Evolutionary conservation across 2,797 vertebrate genomes (phyloP).

Genomic region (Cynodonichthys magdalenae): DNA sequence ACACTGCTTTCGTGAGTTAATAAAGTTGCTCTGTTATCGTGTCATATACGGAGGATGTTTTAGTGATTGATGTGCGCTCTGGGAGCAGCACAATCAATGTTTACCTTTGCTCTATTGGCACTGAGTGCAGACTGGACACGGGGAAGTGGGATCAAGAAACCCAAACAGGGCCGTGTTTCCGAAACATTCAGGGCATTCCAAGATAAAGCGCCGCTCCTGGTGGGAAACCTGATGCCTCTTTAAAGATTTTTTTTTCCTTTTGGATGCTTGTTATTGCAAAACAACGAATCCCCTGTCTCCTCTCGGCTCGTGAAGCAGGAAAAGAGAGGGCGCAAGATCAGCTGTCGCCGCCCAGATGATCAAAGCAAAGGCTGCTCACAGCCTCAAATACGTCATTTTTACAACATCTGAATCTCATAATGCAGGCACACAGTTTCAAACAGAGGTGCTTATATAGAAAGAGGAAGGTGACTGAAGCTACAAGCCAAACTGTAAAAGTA

Average conservation of each 20-base stretch:
- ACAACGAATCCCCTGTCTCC: conserved; percentile 45
- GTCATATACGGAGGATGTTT: conserved; percentile 41
- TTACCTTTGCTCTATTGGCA: conserved; percentile 68
- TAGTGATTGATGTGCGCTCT: conserved; percentile 64
- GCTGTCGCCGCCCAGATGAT: conserved; percentile 67
- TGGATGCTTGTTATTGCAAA: conserved; percentile 54
- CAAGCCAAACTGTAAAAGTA: conserved; percentile 35
- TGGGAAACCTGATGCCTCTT: conserved; percentile 73
- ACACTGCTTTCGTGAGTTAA: conserved; percentile 56
- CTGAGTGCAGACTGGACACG: conserved; percentile 59
- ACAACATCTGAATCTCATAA: conserved; percentile 72
- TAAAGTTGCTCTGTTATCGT: conserved; percentile 48
- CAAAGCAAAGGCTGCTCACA: conserved; percentile 58
- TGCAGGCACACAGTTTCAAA: conserved; percentile 27
- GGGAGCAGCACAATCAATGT: conserved; percentile 68
- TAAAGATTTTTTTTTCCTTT: conserved; percentile 60
- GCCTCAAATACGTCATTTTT: conserved; percentile 50
- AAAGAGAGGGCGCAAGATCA: conserved; percentile 43
- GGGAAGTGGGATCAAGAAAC: conserved; percentile 70
- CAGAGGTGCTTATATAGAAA: conserved; percentile 9
- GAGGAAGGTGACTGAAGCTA: conserved; percentile 32
- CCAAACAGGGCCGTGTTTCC: conserved; percentile 71
- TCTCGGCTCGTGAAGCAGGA: conserved; percentile 29
- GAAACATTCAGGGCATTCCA: conserved; percentile 60
- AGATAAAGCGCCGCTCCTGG: conserved; percentile 65